phyloP scores from a whole-genome alignment of 2,888 invertebrate genomes.

The Netelia inedita region DNA sequence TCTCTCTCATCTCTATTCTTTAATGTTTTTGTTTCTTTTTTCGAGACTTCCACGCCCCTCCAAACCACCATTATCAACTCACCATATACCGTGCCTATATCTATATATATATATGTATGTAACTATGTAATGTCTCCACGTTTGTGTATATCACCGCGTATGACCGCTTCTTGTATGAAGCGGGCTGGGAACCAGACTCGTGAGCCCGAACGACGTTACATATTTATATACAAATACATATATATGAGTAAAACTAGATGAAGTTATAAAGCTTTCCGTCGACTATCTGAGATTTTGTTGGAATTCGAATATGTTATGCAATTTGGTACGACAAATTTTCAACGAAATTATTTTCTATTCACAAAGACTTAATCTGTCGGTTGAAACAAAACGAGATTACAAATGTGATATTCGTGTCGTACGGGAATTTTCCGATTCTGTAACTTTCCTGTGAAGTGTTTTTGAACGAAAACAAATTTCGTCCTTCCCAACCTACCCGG shows the following conservation, averaged over 20 bases:
- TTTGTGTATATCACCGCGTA: conserved; percentile 45
- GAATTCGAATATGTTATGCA: too few species aligned
- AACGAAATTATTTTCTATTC: too few species aligned
- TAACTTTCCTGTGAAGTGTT: too few species aligned
- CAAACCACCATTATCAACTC: conserved; percentile 58
- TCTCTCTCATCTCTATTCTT: conserved; percentile 44
- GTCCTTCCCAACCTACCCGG: too few species aligned
- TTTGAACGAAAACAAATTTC: too few species aligned
- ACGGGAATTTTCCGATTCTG: too few species aligned
- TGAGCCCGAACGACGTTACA: conserved; percentile 41
- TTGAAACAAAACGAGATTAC: too few species aligned
- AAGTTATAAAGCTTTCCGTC: background rate
- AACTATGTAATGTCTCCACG: conserved; percentile 16
- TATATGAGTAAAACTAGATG: background rate
- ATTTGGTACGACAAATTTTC: too few species aligned
- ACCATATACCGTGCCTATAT: conserved; percentile 29
- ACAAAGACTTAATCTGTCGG: too few species aligned
- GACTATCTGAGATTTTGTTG: too few species aligned
- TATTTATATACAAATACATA: conserved; percentile 1
- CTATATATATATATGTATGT: conserved; percentile 28
- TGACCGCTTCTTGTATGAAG: conserved; percentile 68
- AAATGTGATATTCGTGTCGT: too few species aligned
- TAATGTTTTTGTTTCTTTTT: conserved; percentile 26
- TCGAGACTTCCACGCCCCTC: conserved; percentile 37
- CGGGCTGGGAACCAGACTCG: conserved; percentile 81